These are phyloP conservation scores for Telenomus remus DNA, from an alignment of 1,140 invertebrate genomes.

Conservation along the genomic window DNA sequence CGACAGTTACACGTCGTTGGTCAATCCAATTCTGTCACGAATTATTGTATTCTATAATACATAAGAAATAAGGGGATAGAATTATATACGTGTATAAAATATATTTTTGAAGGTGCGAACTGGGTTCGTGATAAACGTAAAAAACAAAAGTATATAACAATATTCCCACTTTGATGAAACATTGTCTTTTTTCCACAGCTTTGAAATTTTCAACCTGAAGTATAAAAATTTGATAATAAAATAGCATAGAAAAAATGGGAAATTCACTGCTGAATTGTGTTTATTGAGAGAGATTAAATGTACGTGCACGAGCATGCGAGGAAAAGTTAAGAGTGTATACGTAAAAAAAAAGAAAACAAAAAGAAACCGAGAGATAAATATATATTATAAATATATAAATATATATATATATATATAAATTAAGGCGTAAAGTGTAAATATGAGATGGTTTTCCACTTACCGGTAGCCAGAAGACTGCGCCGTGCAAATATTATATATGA, in stretches of 20 bases:
- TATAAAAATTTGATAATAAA: no score
- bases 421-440: constrained; percentile 63
- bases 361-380: constrained; percentile 24
- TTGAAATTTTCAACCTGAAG: no score
- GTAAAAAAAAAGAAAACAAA: constrained; percentile 30
- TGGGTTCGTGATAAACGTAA: constrained; percentile 23
- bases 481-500: constrained; percentile 60
- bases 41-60: constrained; percentile 19
- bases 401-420: constrained; percentile 56
- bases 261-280: no score
- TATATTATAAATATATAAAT: constrained; percentile 41
- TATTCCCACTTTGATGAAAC: not conserved
- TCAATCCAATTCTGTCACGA: constrained; percentile 65
- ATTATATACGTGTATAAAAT: constrained; percentile 60
- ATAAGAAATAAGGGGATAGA: constrained; percentile 47
- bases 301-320: constrained; percentile 4
- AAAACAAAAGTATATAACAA: constrained; percentile 3
- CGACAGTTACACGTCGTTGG: constrained; percentile 36
- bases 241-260: not conserved
- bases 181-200: not conserved
- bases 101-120: constrained; percentile 56
- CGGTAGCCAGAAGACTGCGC: constrained; percentile 56
- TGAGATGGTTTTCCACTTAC: constrained; percentile 59
- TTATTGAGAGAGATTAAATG: not conserved
- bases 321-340: constrained; percentile 32